Conservation (phyloP, 2,888 invertebrate genomes). For the Hetaerina titia region DNA sequence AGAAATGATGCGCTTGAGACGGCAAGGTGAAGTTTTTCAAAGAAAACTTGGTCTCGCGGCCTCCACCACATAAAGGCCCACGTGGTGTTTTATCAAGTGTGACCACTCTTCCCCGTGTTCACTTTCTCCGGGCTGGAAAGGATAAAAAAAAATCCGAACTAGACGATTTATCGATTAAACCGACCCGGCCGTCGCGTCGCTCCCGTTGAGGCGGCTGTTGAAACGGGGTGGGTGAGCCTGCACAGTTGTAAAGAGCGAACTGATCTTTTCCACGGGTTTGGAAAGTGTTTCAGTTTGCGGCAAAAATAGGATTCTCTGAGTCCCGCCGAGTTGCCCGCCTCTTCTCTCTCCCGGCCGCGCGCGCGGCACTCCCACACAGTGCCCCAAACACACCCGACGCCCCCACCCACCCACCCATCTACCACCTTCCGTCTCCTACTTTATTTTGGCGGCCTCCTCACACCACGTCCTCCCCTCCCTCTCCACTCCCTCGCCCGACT, state of each 20-base stretch:
- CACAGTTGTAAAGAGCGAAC: not conserved
- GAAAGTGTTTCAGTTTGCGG: constrained; percentile 59
- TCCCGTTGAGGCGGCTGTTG: not conserved
- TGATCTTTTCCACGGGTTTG: not conserved
- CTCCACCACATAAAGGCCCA: not conserved
- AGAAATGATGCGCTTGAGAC: too few relatives aligned
- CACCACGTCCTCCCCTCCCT: not conserved
- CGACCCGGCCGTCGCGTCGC: not conserved
- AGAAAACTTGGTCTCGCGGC: not conserved
- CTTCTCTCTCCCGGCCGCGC: not conserved
- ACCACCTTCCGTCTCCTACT: not conserved
- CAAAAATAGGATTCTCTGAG: constrained; percentile 57
- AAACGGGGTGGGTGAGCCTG: not conserved
- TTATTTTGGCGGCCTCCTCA: not conserved
- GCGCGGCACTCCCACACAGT: not conserved
- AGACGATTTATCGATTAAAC: not conserved
- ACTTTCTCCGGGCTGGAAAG: constrained; percentile 12
- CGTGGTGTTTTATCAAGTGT: not conserved
- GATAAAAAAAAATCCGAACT: not conserved
- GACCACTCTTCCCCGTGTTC: not conserved
- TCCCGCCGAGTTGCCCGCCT: not conserved
- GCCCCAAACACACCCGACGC: not conserved
- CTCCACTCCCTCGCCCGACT: not conserved
- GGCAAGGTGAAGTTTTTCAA: not conserved
- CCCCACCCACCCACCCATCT: not conserved